These are phyloP conservation scores for Rhamphomyia laevipes DNA, from an alignment of 2,888 invertebrate species.

Conservation along the genomic window DNA sequence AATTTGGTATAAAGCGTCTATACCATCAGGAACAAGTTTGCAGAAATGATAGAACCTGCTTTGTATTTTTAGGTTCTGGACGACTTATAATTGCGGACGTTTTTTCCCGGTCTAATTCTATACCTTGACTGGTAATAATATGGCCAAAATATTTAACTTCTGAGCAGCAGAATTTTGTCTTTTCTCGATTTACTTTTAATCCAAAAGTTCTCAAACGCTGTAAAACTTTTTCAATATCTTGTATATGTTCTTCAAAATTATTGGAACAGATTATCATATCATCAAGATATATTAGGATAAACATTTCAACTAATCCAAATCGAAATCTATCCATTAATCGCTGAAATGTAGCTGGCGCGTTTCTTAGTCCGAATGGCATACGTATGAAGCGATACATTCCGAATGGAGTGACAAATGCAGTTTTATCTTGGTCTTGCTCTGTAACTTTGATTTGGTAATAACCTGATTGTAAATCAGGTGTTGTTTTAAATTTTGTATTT, in stretches of 20 bases:
- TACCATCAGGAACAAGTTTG: constrained; percentile 15
- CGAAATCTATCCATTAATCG: constrained; percentile 5
- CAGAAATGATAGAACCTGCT: constrained; percentile 15
- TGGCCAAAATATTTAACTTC: constrained; percentile 5
- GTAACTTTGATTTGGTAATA: too few species aligned
- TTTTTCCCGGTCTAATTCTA: constrained; percentile 16
- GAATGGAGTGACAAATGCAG: too few species aligned
- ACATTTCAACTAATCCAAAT: not conserved
- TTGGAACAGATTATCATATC: constrained; percentile 20
- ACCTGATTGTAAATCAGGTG: too few species aligned
- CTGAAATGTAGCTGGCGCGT: too few species aligned
- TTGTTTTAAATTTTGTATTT: too few species aligned
- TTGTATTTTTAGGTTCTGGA: constrained; percentile 13
- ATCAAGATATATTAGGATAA: constrained; percentile 19
- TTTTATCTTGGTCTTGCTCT: too few species aligned
- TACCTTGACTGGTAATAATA: constrained; percentile 14
- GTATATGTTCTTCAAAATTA: constrained; percentile 16
- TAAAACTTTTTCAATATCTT: constrained; percentile 19
- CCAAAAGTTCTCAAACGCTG: constrained; percentile 15
- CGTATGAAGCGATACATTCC: too few species aligned
- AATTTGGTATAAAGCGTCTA: constrained; percentile 10
- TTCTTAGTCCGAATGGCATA: too few species aligned
- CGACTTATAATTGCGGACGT: constrained; percentile 13
- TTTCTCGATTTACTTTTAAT: constrained; percentile 8
- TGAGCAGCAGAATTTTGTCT: constrained; percentile 1